These are phyloP conservation scores for Phaonia tiefii DNA, from an alignment of 2,888 invertebrate species.

Conservation along the genomic window DNA sequence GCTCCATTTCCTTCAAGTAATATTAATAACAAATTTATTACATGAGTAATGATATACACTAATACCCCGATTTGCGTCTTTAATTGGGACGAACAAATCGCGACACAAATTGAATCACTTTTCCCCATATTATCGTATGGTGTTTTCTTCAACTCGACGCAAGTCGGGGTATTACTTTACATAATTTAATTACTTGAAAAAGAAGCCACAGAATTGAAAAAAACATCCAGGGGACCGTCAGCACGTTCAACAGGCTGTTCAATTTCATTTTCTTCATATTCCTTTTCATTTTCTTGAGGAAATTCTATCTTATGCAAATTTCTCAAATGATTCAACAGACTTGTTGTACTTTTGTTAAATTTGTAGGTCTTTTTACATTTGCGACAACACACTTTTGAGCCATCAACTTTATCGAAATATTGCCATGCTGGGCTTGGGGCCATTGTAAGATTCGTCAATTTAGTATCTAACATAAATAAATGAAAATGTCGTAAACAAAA, in stretches of 20 bases:
- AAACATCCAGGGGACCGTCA: not conserved
- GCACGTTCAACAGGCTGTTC: no score
- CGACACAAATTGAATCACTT: no score
- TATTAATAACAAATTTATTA: no score
- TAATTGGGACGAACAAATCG: no score
- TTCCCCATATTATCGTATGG: no score
- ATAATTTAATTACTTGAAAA: slow-evolving; percentile 19
- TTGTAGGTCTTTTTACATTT: not conserved
- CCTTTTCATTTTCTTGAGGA: not conserved
- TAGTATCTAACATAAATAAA: no score
- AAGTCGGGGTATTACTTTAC: no score
- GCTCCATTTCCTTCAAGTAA: not conserved
- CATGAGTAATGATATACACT: no score
- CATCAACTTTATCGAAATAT: not conserved
- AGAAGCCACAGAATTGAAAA: not conserved
- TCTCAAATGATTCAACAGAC: slow-evolving; percentile 1
- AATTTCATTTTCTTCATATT: not conserved
- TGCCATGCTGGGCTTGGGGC: slow-evolving; percentile 18
- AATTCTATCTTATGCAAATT: not conserved
- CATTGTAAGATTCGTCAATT: no score
- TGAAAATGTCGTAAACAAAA: no score
- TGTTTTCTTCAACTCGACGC: no score
- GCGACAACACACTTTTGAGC: not conserved
- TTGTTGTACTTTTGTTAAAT: slow-evolving; percentile 22
- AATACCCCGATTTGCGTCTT: no score